A percentile compares a stretch with the other conserved stretches of the same genome.
Evolutionary conservation across 2,797 vertebrate species (phyloP).

Genomic region (Podarcis lilfordi): DNA sequence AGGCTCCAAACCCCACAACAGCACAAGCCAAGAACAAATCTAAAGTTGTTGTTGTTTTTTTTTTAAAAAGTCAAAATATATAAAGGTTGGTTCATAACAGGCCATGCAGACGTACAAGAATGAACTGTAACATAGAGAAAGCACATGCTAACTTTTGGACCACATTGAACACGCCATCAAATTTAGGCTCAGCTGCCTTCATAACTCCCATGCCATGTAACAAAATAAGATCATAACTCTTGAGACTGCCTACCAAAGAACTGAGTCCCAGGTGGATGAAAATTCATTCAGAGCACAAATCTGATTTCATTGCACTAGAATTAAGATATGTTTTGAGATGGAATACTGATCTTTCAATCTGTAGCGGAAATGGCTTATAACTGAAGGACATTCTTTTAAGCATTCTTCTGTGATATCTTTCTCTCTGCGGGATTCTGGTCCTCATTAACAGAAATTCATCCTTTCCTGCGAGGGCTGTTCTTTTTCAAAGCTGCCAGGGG

Average conservation of each 20-base stretch:
- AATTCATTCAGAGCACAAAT: slow-evolving; percentile 3
- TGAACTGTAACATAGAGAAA: neutral
- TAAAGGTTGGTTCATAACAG: no score
- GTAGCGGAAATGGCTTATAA: slow-evolving; percentile 32
- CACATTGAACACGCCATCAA: neutral
- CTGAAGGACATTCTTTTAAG: neutral
- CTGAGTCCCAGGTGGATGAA: neutral
- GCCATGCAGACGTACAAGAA: neutral
- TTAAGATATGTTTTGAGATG: neutral
- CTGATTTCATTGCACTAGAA: neutral
- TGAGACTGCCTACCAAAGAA: neutral
- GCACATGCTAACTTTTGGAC: neutral
- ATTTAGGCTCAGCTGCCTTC: neutral
- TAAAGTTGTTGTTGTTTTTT: no score
- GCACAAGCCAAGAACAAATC: no score
- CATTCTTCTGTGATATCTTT: slow-evolving; percentile 10
- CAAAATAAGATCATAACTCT: slow-evolving; percentile 14
- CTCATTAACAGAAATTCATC: slow-evolving; percentile 7
- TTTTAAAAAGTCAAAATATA: no score
- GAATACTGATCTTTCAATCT: slow-evolving; percentile 26
- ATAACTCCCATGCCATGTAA: neutral
- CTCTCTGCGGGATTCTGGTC: slow-evolving; percentile 7
- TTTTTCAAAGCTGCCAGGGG: neutral
- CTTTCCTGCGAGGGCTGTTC: slow-evolving; percentile 6
- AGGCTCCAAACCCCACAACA: no score